Base-by-base conservation (phyloP, 2,888 invertebrate genomes). In the Plutella xylostella region DNA sequence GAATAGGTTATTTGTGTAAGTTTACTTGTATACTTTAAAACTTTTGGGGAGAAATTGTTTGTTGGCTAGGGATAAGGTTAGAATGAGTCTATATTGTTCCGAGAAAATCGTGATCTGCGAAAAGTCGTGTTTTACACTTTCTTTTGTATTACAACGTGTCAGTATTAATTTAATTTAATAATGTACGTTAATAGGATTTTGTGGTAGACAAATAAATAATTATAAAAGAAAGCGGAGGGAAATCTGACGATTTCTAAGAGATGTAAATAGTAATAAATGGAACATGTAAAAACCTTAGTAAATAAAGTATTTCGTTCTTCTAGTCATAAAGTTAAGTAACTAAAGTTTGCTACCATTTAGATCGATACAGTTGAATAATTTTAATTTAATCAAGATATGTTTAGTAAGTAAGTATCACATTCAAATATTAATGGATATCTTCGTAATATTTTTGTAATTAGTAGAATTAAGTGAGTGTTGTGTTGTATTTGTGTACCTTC, bases 381-480 rank as follows among this genome's bases (percentile, higher is more conserved):
- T 28, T 28, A n/a, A 28, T 28, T 2, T 6, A 28, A n/a, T 28
- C 7, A 28, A 28, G 7, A 12, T 4, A 28, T 28, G n/a, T 3
- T 28, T 12, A 3, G 28, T 28, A 28, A 7, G 25, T 25, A 25
- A 7, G 25, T 25, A 25, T 4, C 28, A 28, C 28, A 12, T 28
- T 28, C 28, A 28, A 28, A n/a, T 28, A n/a, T 28, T 28, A 28
- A 28, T n/a, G 11, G 15, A 34, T 15, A 34, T 34, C 34, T 34
- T 34, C 34, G 34, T 34, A 14, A 39, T 39, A 39, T 39, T 39
- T 39, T 39, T 39, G 39, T 39, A 39, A 39, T 28, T 14, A 39
- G 17, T 39, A 39, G 22, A 4, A 4, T 11, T 39, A 39, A 14
- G n/a, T 39, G 15, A 19, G 14, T 22, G 39, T 39, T 21, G 17